Percentiles rank a stretch among this genome's conserved stretches.
phyloP scores from a whole-genome alignment of 2,797 vertebrate species.

The Enteromius afrohamiltoni region DNA sequence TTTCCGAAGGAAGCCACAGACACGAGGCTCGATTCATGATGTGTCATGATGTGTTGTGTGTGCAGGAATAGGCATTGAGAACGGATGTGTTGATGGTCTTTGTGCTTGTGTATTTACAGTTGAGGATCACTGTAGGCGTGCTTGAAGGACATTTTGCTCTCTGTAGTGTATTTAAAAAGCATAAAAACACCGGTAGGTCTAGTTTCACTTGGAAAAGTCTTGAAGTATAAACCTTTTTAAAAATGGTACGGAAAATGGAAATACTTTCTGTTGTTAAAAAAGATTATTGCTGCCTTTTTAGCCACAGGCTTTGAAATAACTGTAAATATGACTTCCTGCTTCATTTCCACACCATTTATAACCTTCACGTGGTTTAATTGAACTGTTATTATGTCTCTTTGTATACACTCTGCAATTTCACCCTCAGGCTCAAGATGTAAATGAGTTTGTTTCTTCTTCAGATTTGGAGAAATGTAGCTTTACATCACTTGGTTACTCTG shows the following conservation, averaged over 20 bases:
- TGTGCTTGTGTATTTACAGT: not conserved
- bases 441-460: not conserved
- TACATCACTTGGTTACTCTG: not conserved
- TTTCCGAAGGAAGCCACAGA: not conserved
- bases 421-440: not conserved
- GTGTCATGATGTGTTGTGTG: not conserved
- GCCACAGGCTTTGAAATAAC: not conserved
- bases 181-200: not conserved
- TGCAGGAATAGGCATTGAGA: not conserved
- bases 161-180: not conserved
- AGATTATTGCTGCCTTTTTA: constrained; percentile 14
- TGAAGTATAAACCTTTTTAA: not conserved
- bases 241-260: not conserved
- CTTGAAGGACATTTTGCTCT: not conserved
- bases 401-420: not conserved
- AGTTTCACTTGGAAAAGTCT: not conserved
- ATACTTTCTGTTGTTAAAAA: not conserved
- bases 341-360: not conserved
- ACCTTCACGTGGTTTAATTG: not conserved
- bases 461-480: not conserved
- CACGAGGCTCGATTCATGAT: not conserved
- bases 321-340: not conserved
- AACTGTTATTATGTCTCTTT: not conserved
- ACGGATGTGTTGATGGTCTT: not conserved
- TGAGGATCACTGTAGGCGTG: not conserved